Base-by-base conservation (phyloP, 2,797 vertebrate genomes). In the Melanotaenia maccullochi region DNA sequence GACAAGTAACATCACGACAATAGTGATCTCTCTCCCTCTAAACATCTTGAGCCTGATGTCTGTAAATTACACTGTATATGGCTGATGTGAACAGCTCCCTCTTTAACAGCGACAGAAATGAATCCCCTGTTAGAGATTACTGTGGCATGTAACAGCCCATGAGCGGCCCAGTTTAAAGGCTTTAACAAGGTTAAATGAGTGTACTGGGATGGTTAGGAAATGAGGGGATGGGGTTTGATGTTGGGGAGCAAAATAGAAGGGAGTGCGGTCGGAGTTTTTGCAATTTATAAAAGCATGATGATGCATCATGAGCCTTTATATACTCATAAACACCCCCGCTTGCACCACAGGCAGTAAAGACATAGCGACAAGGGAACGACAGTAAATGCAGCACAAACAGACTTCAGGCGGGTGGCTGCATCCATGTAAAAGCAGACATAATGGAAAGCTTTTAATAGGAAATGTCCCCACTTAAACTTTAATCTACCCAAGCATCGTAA, bases 111-210 rank as follows among this genome's bases (percentile, higher is more conserved):
- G 84, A 82, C 63, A 22, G 76, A 83, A 92, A 92, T 91, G 79
- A 92, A 90, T 92, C 86, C 91, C 89, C 84, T 81, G 89, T 89
- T 91, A 87, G 85, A 78, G 82, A 90, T 91, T 84, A 88, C 86
- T 79, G 90, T 88, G 84, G 87, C 90, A 83, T 92, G 90, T 91
- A 92, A 93, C 90, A 81, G 86, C 84, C 83, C 86, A 80, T 68
- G 66, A 87, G 90, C 55, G 73, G 79, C 47, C 56, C 36, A 28
- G 68, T 90, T 92, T 88, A 85, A 81, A 89, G 72, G 79, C 75
- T 93, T 93, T 93, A 93, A 92, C 91, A 88, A 92, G 86, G 90
- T 93, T 91, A 90, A 93, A 92, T 84, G 82, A 89, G 80, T 88
- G 85, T 73, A 75, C 71, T 78, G 87, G 83, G 85, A 82, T 71